Evolutionary conservation across 2,888 invertebrate species (phyloP), one percentile per base, ranked within the genome.

Genomic region (Cetonia aurata): DNA sequence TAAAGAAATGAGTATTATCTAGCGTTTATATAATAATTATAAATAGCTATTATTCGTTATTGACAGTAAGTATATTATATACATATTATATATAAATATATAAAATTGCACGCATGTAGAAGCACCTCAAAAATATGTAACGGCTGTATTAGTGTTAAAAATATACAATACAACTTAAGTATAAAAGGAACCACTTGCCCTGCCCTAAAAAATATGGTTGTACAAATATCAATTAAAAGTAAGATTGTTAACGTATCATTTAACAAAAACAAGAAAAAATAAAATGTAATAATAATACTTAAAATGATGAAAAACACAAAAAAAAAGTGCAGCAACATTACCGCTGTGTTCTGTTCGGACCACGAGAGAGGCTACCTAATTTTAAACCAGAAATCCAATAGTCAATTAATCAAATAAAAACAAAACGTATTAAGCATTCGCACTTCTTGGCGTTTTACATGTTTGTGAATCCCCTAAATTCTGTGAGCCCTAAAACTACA

Each of bases 121-220:
- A 80, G 83, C 83, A 83, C 82, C 79, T 79, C 80, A 62, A 62
- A 62, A 33, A 79, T 83, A 83, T 82, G 80, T 83, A 82, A 81
- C 82, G 81, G 82, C 82, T 83, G 81, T 83, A 80, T 82, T 83
- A 83, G 81, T 83, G 82, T 83, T 80, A 57, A 41, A 33, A 57
- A 57, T 13, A 55, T 25, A 55, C 19, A 55, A 55, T 55, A 33
- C 41, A 57, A 42, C 37, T 75, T 83, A 82, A 81, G 80, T 83
- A 82, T 83, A 82, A 83, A 37, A 81, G 79, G 80, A 82, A 82
- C 80, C 81, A 81, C 79, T 80, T 78, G 79, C 81, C 80, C 79
- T 79, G 77, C 77, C 78, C 79, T 76, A 74, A 74, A 62, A 37
- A 37, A 77, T 77, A 77, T 78, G 77, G 77, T 78, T 79, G 79